phyloP scores from a whole-genome alignment of 2,113 vertebrate species.

The Poicephalus gulielmi region DNA sequence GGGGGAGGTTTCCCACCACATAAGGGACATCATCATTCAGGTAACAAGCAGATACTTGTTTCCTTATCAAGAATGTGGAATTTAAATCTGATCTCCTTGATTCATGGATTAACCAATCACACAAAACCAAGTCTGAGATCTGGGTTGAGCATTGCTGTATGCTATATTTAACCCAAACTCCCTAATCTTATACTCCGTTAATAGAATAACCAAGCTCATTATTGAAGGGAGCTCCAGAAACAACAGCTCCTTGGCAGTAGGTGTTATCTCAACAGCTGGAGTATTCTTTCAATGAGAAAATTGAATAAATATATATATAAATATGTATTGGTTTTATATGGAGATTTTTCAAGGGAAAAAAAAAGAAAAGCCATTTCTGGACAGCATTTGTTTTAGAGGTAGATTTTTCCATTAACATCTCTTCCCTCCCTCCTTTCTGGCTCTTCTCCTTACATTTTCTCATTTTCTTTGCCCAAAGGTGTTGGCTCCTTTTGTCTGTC shows the following conservation, averaged over 20 bases:
- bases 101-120: background rate
- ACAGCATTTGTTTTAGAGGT: background rate
- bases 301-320: background rate
- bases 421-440: constrained; percentile 17
- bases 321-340: background rate
- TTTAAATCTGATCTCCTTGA: background rate
- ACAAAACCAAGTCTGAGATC: background rate
- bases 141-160: background rate
- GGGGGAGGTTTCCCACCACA: background rate
- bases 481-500: constrained; percentile 21
- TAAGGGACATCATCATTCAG: background rate
- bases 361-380: background rate
- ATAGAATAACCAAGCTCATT: background rate
- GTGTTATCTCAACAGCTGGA: background rate
- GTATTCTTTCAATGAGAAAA: background rate
- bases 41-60: background rate
- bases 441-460: constrained; percentile 6
- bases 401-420: constrained; percentile 33
- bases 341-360: background rate
- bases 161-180: background rate
- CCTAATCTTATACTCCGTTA: background rate
- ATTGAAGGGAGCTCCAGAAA: background rate
- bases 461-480: constrained; percentile 39
- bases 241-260: background rate
- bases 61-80: background rate